Evolutionary conservation across 2,797 vertebrate species (phyloP).

Genomic region (Thripadectes ignobilis): DNA sequence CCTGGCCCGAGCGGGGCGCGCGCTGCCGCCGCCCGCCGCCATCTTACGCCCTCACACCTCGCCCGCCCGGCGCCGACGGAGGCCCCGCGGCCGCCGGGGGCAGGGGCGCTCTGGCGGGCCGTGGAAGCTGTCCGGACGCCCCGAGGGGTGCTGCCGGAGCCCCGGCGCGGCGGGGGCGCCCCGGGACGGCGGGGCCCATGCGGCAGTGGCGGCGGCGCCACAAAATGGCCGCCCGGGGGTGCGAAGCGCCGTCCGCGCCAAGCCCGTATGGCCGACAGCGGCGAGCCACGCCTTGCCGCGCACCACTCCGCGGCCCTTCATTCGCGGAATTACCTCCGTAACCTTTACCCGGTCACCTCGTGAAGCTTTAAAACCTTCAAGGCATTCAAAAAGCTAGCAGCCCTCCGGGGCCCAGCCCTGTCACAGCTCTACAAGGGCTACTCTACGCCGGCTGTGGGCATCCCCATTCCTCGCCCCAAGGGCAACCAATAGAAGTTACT

Average conservation of each 20-base stretch:
- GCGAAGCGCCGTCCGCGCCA: accelerated
- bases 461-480: accelerated
- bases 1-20: no score
- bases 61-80: no score
- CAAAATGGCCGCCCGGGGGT: not conserved
- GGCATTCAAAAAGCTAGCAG: accelerated
- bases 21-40: not conserved
- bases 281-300: accelerated
- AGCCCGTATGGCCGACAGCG: not conserved
- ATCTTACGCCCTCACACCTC: not conserved
- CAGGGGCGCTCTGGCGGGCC: no score
- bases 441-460: accelerated
- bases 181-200: not conserved
- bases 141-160: not conserved
- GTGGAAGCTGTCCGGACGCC: no score
- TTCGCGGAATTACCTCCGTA: accelerated
- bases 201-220: accelerated
- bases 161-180: no score
- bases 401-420: not conserved
- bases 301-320: accelerated
- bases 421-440: accelerated
- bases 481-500: accelerated
- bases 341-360: accelerated
- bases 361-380: not conserved
- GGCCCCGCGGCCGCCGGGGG: no score